These are phyloP conservation scores for Antedon bifida DNA, from an alignment of 35 echinoderm and acorn worm genomes.

Conservation along the genomic window DNA sequence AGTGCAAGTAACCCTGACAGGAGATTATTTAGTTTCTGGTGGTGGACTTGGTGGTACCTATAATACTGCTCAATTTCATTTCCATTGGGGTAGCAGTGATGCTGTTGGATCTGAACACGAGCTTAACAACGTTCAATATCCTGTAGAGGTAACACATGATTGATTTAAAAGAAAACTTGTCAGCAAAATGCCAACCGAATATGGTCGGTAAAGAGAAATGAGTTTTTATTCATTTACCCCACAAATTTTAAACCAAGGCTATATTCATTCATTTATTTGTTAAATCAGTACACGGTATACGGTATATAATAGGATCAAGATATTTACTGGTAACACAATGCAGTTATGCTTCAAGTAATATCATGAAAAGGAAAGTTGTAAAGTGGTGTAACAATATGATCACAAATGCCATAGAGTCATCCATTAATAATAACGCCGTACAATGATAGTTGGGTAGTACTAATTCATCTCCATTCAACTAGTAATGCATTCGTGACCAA, in stretches of 20 bases:
- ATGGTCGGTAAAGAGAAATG: no score
- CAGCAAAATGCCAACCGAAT: no score
- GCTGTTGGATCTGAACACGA: constrained; percentile 59
- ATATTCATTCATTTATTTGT: no score
- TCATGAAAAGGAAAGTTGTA: not conserved
- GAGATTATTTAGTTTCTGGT: constrained; percentile 37
- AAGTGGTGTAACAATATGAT: not conserved
- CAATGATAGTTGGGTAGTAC: no score
- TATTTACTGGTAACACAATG: no score
- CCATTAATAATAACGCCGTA: no score
- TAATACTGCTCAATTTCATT: constrained; percentile 61
- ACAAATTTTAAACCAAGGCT: no score
- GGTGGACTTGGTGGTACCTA: constrained; percentile 34
- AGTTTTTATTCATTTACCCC: no score
- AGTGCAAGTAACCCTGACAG: constrained; percentile 13
- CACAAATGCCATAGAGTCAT: not conserved
- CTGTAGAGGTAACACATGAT: constrained; percentile 39
- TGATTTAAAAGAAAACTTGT: not conserved
- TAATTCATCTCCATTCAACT: no score
- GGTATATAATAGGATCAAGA: no score
- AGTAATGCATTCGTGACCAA: no score
- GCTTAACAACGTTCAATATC: constrained; percentile 21
- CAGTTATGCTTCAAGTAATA: not conserved
- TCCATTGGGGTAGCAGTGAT: constrained; percentile 63
- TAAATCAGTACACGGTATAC: no score